Evolutionary conservation across 1,140 invertebrate species (phyloP).

Genomic region (Uloborus diversus): DNA sequence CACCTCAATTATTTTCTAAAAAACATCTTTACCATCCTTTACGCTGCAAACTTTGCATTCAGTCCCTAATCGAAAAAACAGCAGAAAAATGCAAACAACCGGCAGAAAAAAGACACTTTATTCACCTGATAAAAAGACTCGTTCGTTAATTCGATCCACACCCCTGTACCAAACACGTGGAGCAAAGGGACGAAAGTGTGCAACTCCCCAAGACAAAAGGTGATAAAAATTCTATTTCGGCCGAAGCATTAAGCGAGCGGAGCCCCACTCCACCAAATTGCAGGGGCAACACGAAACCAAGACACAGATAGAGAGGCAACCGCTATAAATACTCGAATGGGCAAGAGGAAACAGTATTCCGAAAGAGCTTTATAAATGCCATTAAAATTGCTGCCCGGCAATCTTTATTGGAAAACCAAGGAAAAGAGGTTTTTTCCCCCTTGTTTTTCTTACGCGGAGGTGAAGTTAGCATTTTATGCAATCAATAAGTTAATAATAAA

Average conservation of each 20-base stretch:
- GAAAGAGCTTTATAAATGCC: conserved; percentile 11
- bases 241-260: conserved; percentile 21
- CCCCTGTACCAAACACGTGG: background rate
- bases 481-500: conserved; percentile 39
- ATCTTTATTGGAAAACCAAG: conserved; percentile 19
- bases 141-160: conserved; percentile 33
- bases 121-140: conserved; percentile 21
- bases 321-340: conserved; percentile 47
- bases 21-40: too few relatives aligned
- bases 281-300: conserved; percentile 35
- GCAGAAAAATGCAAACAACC: conserved; percentile 1
- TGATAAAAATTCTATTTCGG: conserved; percentile 49
- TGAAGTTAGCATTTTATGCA: background rate
- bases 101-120: too few relatives aligned
- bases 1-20: too few relatives aligned
- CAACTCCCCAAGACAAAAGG: background rate
- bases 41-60: too few relatives aligned
- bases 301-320: conserved; percentile 15
- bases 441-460: background rate
- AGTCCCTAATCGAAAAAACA: too few relatives aligned
- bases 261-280: conserved; percentile 41
- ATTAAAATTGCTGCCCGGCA: conserved; percentile 27
- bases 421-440: too few relatives aligned
- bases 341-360: conserved; percentile 3
- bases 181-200: background rate